Base-by-base conservation (phyloP, 2,888 invertebrate genomes). In the Smittia aterrima region DNA sequence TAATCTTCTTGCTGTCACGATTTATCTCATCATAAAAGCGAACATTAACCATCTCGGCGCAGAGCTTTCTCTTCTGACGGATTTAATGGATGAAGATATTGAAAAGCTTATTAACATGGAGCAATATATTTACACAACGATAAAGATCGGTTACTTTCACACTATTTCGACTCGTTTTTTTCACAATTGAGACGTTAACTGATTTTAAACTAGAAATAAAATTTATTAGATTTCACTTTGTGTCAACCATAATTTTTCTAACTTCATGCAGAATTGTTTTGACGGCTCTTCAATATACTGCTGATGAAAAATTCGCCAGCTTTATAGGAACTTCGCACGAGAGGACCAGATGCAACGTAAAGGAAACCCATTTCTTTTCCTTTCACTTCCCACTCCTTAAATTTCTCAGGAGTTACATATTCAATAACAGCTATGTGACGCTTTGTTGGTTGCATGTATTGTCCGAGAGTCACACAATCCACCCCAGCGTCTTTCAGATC, bases 361-460 rank as follows among this genome's bases (percentile, higher is more conserved):
- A 94, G 84, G 84, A 99, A 99, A 11, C 98, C 98, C 77, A 98
- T 82, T 77, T 91, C 85, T 74, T 88, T 86, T 0, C 98, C 98
- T 4, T 89, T 83, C 22, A 85, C 82, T 82, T 96, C 92, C 96
- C 96, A 98, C 74, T 89, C 84, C 79, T 91, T 86, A 81, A 93
- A 99, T 83, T 95, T 96, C 76, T 92, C 92, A 0, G 98, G 98
- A 0, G 96, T 97, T 0, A 99, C 94, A 84, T 98, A 99, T 82
- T 99, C 98, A 58, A 90, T 90, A 0, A 97, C 92, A 85, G 93
- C 95, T 25, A 99, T 85, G 82, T 99, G 99, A 7, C 92, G 87
- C 80, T 96, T 98, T 0, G 98, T 99, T 0, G 99, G 99, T 82
- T 99, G 99, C 98, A 99, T 99, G 83, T 99, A 99, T 80, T 99